These are phyloP conservation scores for Drosophila prosaltans DNA, from an alignment of 1,140 invertebrate genomes.

Conservation along the genomic window DNA sequence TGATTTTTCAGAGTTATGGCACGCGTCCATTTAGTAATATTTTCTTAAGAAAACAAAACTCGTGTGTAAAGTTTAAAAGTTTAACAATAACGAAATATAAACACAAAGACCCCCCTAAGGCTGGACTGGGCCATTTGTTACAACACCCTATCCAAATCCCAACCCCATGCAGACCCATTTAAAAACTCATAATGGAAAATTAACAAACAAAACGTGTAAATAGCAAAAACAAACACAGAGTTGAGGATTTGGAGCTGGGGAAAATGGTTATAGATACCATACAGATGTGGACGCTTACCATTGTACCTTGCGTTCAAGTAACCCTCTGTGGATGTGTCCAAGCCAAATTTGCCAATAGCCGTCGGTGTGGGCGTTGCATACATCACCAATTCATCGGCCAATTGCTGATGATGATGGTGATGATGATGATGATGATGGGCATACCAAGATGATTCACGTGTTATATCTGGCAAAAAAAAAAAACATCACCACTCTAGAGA, in stretches of 20 bases:
- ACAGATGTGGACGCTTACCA: constrained; percentile 73
- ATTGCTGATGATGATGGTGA: constrained; percentile 67
- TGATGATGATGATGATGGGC: constrained; percentile 74
- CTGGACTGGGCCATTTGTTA: constrained; percentile 8
- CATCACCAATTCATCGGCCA: constrained; percentile 76
- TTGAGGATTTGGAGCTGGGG: constrained; percentile 27
- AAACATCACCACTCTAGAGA: neutral
- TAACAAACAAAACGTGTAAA: constrained; percentile 76
- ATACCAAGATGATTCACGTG: constrained; percentile 78
- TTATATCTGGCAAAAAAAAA: constrained; percentile 52
- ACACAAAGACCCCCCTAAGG: constrained; percentile 44
- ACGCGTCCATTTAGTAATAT: constrained; percentile 26
- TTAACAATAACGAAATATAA: constrained; percentile 62
- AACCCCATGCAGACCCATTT: constrained; percentile 1
- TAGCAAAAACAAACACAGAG: constrained; percentile 66
- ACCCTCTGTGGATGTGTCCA: constrained; percentile 79
- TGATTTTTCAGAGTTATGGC: neutral
- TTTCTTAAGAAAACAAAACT: constrained; percentile 50
- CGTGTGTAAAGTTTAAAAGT: constrained; percentile 42
- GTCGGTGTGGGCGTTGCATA: constrained; percentile 70
- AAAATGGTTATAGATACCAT: neutral
- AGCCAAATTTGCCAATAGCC: constrained; percentile 75
- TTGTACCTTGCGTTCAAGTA: constrained; percentile 83
- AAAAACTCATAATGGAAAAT: constrained; percentile 70
- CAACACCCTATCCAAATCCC: neutral